Evolutionary conservation across 2,113 vertebrate species (phyloP).

Genomic region (Origma solitaria): DNA sequence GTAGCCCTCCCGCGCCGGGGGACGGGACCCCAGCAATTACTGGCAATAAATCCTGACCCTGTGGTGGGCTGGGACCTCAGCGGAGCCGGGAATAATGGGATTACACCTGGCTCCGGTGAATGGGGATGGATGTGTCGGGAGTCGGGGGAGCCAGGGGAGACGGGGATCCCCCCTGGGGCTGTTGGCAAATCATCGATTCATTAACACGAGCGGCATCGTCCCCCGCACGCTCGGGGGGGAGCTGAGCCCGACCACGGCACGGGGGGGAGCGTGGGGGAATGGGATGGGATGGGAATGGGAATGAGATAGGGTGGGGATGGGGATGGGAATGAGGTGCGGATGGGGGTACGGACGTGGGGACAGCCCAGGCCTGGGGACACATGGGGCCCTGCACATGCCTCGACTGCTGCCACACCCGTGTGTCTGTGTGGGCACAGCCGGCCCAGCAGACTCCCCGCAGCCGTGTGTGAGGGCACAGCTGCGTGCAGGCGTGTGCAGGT

Average conservation of each 20-base stretch:
- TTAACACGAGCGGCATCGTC: neutral
- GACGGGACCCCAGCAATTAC: constrained; percentile 33
- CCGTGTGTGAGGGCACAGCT: neutral
- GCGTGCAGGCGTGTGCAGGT: neutral
- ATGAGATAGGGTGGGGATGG: neutral
- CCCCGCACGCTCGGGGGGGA: neutral
- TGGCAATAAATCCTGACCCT: constrained; percentile 40
- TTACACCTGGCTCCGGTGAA: neutral
- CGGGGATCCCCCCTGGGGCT: neutral
- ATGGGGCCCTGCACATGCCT: fast-evolving
- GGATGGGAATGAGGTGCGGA: neutral
- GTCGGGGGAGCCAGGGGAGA: neutral
- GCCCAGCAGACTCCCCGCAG: neutral
- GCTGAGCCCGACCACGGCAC: neutral
- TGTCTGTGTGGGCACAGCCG: neutral
- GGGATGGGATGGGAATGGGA: neutral
- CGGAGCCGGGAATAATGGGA: neutral
- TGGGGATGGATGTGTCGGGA: neutral
- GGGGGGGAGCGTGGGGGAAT: fast-evolving
- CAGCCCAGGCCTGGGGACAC: neutral
- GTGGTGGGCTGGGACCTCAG: neutral
- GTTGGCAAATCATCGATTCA: constrained; percentile 40
- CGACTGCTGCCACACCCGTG: neutral
- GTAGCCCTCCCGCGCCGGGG: neutral
- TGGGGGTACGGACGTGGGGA: neutral